These are phyloP conservation scores for Nixonia krombeini DNA, from an alignment of 1,140 invertebrate species.

Conservation along the genomic window DNA sequence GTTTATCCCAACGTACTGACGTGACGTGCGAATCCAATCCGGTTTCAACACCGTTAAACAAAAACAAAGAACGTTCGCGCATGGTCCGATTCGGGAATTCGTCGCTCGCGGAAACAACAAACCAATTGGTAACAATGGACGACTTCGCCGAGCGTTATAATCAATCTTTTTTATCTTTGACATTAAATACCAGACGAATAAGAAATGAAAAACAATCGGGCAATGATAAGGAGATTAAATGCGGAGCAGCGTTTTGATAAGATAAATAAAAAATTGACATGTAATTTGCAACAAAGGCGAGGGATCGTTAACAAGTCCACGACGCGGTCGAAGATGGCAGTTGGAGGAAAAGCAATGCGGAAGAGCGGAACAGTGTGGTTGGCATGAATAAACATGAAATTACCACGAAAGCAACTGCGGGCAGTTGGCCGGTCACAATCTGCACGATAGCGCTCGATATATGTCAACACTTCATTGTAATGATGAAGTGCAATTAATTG, in stretches of 20 bases:
- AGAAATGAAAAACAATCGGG: too few species aligned
- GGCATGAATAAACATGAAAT: slow-evolving; percentile 37
- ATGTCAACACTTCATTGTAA: slow-evolving; percentile 16
- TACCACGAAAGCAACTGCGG: slow-evolving; percentile 27
- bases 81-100: not conserved
- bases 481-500: too few species aligned
- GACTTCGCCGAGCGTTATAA: too few species aligned
- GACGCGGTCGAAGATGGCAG: slow-evolving; percentile 3
- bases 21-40: too few species aligned
- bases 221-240: too few species aligned
- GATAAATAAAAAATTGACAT: not conserved
- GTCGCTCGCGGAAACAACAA: not conserved
- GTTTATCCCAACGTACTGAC: not conserved
- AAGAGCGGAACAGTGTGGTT: slow-evolving; percentile 15
- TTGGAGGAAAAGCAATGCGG: slow-evolving; percentile 20
- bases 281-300: not conserved
- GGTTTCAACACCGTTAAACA: not conserved
- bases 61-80: not conserved
- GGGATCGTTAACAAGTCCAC: too few species aligned
- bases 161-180: not conserved
- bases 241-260: too few species aligned
- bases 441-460: slow-evolving; percentile 16
- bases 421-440: not conserved
- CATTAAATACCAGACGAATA: not conserved
- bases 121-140: too few species aligned